phyloP scores from a whole-genome alignment of 2,797 vertebrate genomes.

The Lithobates pipiens region DNA sequence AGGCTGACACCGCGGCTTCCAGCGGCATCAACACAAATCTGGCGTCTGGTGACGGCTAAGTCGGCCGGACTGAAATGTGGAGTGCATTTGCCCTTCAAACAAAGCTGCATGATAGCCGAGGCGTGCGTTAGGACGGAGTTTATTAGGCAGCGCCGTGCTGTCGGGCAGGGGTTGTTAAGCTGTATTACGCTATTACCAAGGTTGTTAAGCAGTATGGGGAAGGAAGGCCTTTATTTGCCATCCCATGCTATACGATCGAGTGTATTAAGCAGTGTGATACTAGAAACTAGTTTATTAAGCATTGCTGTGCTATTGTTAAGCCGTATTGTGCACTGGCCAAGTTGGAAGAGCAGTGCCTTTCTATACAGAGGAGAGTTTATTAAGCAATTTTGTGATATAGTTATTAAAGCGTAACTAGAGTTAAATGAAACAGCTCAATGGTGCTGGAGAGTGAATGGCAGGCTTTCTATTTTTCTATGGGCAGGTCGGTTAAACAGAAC shows the following conservation, averaged over 20 bases:
- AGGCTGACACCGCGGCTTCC: neutral
- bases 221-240: neutral
- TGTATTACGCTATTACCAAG: conserved; percentile 37
- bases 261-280: conserved; percentile 24
- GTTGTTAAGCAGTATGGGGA: conserved; percentile 26
- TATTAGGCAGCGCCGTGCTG: conserved; percentile 30
- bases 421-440: neutral
- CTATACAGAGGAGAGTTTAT: neutral
- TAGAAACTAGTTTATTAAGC: conserved; percentile 36
- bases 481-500: too few relatives aligned
- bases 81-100: conserved; percentile 35
- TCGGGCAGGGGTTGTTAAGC: conserved; percentile 35
- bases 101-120: neutral
- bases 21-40: neutral
- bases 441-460: neutral
- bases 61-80: neutral
- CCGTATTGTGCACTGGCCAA: conserved; percentile 24
- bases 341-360: neutral
- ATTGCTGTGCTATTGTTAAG: conserved; percentile 26
- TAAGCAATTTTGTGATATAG: conserved; percentile 19
- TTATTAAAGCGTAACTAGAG: neutral
- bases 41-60: neutral
- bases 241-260: conserved; percentile 4
- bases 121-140: conserved; percentile 2
- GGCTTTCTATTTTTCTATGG: neutral